Evolutionary conservation across 2,888 invertebrate species (phyloP).

Genomic region (Nomada goodeniana): DNA sequence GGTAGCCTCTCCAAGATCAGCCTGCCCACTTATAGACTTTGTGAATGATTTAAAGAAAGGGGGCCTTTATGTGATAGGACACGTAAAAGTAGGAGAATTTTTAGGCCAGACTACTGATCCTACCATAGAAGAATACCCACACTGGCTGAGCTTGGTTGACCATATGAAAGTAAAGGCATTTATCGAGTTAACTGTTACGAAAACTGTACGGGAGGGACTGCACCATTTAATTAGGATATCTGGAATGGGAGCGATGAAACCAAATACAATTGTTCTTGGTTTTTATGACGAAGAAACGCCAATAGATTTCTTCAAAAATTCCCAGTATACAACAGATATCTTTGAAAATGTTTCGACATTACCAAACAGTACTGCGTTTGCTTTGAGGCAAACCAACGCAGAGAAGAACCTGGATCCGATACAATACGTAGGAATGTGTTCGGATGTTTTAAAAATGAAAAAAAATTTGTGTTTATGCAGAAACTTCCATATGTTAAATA

Average conservation of each 20-base stretch:
- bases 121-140: slow-evolving; percentile 90
- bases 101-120: slow-evolving; percentile 88
- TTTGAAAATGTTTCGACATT: slow-evolving; percentile 85
- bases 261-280: slow-evolving; percentile 98
- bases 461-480: slow-evolving; percentile 98
- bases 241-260: slow-evolving; percentile 99
- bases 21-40: slow-evolving; percentile 97
- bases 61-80: slow-evolving; percentile 94
- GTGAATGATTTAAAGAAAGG: slow-evolving; percentile 99
- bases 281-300: slow-evolving; percentile 93
- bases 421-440: slow-evolving; percentile 94
- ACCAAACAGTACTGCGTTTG: slow-evolving; percentile 85
- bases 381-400: slow-evolving; percentile 85
- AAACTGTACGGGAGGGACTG: slow-evolving; percentile 94
- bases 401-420: slow-evolving; percentile 85
- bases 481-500: slow-evolving; percentile 94
- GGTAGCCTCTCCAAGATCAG: slow-evolving; percentile 95
- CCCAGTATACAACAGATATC: slow-evolving; percentile 83
- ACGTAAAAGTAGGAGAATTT: slow-evolving; percentile 89
- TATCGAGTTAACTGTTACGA: slow-evolving; percentile 95
- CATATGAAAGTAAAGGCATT: slow-evolving; percentile 98
- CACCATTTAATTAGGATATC: slow-evolving; percentile 96
- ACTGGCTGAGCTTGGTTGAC: slow-evolving; percentile 97
- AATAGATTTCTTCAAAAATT: slow-evolving; percentile 90
- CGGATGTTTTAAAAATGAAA: slow-evolving; percentile 95